Percentiles rank a stretch among this genome's conserved stretches.
Evolutionary conservation across 2,797 vertebrate genomes (phyloP).

Genomic region (Rachycentron canadum): DNA sequence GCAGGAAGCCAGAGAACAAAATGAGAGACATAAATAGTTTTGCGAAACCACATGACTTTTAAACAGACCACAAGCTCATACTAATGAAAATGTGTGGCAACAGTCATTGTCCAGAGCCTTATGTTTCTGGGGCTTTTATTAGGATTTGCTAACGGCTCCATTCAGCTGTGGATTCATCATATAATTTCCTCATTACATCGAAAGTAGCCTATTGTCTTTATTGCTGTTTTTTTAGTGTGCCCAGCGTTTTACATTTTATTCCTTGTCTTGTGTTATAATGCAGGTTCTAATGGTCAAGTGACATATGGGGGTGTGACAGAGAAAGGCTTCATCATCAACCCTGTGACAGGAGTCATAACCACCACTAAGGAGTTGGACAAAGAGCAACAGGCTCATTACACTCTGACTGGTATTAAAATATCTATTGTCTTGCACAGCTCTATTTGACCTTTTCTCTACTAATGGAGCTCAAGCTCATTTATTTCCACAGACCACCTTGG

Average conservation of each 20-base stretch:
- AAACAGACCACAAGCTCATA: slow-evolving; percentile 51
- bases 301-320: slow-evolving; percentile 93
- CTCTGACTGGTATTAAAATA: slow-evolving; percentile 87
- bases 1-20: slow-evolving; percentile 18
- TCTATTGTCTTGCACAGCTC: not conserved
- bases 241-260: slow-evolving; percentile 3
- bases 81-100: slow-evolving; percentile 66
- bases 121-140: slow-evolving; percentile 38
- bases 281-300: slow-evolving; percentile 92
- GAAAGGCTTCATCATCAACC: slow-evolving; percentile 92
- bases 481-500: not conserved
- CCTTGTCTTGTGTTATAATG: slow-evolving; percentile 29
- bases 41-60: slow-evolving; percentile 42
- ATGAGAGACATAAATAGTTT: slow-evolving; percentile 35
- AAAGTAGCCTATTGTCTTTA: slow-evolving; percentile 17
- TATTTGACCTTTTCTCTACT: not conserved
- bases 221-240: slow-evolving; percentile 1
- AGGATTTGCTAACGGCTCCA: not conserved
- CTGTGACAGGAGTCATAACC: slow-evolving; percentile 91
- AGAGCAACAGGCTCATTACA: slow-evolving; percentile 89
- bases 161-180: slow-evolving; percentile 19
- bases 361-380: slow-evolving; percentile 90
- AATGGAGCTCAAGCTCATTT: not conserved
- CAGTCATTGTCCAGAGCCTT: slow-evolving; percentile 15
- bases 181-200: slow-evolving; percentile 12